Evolutionary conservation across 2,113 vertebrate genomes (phyloP).

Genomic region (Anser brachyrhynchus): DNA sequence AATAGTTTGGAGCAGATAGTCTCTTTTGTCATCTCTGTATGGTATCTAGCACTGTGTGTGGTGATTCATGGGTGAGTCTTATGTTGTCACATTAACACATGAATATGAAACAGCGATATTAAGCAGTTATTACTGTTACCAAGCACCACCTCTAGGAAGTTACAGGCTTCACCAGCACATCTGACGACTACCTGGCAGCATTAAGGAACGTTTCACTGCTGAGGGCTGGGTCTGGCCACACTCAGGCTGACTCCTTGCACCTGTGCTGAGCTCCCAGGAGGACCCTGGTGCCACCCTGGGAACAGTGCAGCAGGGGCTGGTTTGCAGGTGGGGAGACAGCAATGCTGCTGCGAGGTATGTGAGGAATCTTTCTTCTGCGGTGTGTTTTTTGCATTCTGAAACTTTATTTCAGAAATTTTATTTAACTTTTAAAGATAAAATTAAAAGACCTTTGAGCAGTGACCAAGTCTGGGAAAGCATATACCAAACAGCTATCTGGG

Average conservation of each 20-base stretch:
- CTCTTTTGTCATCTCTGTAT: background rate
- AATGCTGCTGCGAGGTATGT: background rate
- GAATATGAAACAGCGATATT: background rate
- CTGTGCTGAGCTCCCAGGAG: background rate
- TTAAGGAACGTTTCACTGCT: background rate
- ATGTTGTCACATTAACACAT: too few relatives aligned
- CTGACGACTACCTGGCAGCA: background rate
- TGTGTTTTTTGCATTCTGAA: background rate
- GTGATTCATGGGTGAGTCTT: background rate
- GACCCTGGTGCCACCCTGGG: background rate
- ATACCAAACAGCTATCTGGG: background rate
- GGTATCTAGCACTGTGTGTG: accelerated
- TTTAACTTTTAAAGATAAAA: background rate
- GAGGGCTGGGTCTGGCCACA: background rate
- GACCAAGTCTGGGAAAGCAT: background rate
- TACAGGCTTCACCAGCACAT: background rate
- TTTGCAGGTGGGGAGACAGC: background rate
- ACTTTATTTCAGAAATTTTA: background rate
- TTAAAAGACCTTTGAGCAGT: background rate
- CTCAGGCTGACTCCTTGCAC: too few relatives aligned
- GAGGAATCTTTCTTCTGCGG: background rate
- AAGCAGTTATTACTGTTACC: background rate
- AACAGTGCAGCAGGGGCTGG: background rate
- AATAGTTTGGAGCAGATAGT: accelerated
- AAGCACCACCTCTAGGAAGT: background rate